phyloP scores from a whole-genome alignment of 2,888 invertebrate species.

The Chalcis sispes region DNA sequence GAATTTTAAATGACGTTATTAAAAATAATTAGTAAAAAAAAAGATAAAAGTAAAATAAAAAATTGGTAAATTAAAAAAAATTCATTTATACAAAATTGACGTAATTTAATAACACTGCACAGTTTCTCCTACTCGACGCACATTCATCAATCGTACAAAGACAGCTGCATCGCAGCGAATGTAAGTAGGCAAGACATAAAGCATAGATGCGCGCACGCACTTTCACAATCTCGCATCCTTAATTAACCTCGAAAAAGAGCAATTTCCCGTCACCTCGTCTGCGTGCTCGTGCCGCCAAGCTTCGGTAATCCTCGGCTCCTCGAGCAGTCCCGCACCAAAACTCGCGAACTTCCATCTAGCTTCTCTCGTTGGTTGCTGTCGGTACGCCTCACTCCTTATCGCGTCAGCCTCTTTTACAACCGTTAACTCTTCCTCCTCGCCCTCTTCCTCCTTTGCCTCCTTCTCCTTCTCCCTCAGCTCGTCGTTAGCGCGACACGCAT shows the following conservation, averaged over 20 bases:
- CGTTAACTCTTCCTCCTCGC: not conserved
- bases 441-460: not conserved
- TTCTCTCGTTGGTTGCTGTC: not conserved
- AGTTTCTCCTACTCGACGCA: too few relatives aligned
- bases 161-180: not conserved
- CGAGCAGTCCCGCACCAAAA: conserved; percentile 8
- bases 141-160: not conserved
- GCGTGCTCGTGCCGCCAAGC: conserved; percentile 41
- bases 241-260: conserved; percentile 4
- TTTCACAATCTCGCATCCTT: not conserved
- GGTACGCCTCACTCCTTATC: not conserved
- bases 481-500: conserved; percentile 40
- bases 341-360: conserved; percentile 26
- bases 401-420: not conserved
- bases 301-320: conserved; percentile 56
- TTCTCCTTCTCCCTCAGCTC: not conserved
- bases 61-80: too few relatives aligned
- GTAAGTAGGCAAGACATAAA: too few relatives aligned
- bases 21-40: too few relatives aligned
- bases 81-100: too few relatives aligned
- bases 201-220: too few relatives aligned
- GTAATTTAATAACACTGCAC: too few relatives aligned
- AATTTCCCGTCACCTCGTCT: conserved; percentile 8
- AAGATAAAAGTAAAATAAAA: not conserved
- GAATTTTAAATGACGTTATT: too few relatives aligned